Evolutionary conservation across 1,140 invertebrate species (phyloP), one percentile per base, ranked within the genome.

Genomic region (Papilio machaon): DNA sequence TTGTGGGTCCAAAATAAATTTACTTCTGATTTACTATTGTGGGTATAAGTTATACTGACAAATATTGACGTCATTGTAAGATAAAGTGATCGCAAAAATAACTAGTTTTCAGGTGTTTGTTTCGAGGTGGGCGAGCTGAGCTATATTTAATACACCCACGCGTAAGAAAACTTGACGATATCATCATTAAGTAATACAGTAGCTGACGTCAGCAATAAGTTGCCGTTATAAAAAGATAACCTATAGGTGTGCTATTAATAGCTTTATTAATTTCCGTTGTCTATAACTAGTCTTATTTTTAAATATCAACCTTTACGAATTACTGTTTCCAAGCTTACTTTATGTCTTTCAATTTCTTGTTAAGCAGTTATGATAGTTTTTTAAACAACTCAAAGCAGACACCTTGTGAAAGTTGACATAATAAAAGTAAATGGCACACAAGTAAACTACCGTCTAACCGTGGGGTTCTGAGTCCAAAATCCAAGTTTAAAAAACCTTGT

Each of bases 171-270:
- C 23, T 38, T 70, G 13, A 13, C 60, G 60, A 30, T 35, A 35
- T 70, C 11, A 70, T 70, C 64, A 70, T 70, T 70, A 35, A 70
- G 30, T 35, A 4, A 70, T 70, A 70, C 30, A 19, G 9, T 23
- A 30, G 64, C 30, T 70, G 64, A 70, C 64, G 64, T 70, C 64
- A 64, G 60, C 23, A 38, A 70, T 15, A 35, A 70, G 7, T 70
- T 35, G 13, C 17, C 10, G 23, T 70, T 70, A 70, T 70, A 70
- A 70, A 70, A 70, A 67, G 60, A 70, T 64, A 64, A 30, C 60
- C 30, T 70, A 17, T 5, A 38, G 0, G 30, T 30, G 30, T 7
- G 10, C 30, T 70, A 70, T 70, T 70, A 30, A 64, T 64, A 64
- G 60, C 9, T 30, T 64, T 19, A n/a, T 30, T 2, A 64, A 19